These are phyloP conservation scores for Coptotermes formosanus DNA, from an alignment of 1,140 invertebrate genomes.

Conservation along the genomic window DNA sequence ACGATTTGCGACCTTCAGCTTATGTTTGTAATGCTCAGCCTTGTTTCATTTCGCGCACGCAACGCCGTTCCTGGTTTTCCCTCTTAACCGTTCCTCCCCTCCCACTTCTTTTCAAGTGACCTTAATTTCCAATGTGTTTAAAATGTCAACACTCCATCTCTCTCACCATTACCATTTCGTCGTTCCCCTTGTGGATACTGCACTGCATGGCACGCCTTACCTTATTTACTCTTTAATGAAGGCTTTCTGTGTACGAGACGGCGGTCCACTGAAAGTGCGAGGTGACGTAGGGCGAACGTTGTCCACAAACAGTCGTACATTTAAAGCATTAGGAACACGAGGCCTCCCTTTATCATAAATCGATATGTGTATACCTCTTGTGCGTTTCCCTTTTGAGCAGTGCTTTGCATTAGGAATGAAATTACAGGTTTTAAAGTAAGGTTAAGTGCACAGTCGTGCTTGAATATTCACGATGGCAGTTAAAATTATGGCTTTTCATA, in stretches of 20 bases:
- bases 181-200: not conserved
- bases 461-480: not conserved
- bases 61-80: not conserved
- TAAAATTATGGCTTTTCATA: constrained; percentile 17
- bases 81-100: not conserved
- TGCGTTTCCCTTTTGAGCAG: not conserved
- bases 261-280: not conserved
- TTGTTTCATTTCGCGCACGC: constrained; percentile 3
- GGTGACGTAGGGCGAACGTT: not conserved
- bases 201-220: not conserved
- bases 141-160: constrained; percentile 1
- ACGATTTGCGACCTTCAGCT: not conserved
- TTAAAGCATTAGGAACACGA: not conserved
- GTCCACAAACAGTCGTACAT: not conserved
- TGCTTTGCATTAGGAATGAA: constrained; percentile 11
- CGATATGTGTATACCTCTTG: not conserved
- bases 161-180: constrained; percentile 10
- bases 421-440: constrained; percentile 5
- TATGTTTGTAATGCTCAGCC: not conserved
- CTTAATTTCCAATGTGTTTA: constrained; percentile 9
- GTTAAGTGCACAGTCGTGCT: constrained; percentile 14
- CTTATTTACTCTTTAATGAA: constrained; percentile 9
- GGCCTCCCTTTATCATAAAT: constrained; percentile 16
- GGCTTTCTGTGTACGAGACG: not conserved
- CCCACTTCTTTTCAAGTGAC: constrained; percentile 18